phyloP scores from a whole-genome alignment of 2,797 vertebrate species.

The Betta splendens region DNA sequence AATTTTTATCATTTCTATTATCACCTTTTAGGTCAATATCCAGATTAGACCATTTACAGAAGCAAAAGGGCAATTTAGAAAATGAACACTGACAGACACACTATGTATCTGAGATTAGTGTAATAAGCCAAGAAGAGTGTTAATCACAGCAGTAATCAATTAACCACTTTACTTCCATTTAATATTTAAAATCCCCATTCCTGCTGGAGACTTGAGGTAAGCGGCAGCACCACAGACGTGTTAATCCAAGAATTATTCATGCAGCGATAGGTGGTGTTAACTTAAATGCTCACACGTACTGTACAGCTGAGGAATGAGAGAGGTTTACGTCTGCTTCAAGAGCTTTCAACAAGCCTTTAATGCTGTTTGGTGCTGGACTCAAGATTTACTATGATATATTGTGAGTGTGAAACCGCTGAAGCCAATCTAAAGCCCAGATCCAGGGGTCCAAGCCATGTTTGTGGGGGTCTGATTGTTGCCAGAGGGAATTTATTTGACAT shows the following conservation, averaged over 20 bases:
- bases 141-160: conserved; percentile 69
- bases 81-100: conserved; percentile 42
- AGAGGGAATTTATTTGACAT: conserved; percentile 70
- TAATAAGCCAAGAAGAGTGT: conserved; percentile 40
- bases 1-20: not conserved
- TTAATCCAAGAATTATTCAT: conserved; percentile 57
- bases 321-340: conserved; percentile 15
- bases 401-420: conserved; percentile 45
- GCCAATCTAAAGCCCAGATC: conserved; percentile 44
- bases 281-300: conserved; percentile 21
- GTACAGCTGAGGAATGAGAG: conserved; percentile 10
- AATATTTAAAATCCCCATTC: conserved; percentile 59
- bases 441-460: conserved; percentile 57
- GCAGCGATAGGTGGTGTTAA: conserved; percentile 4
- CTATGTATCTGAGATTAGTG: conserved; percentile 53
- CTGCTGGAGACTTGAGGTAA: conserved; percentile 40
- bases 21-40: conserved; percentile 1
- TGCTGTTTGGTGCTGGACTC: conserved; percentile 31
- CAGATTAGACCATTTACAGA: conserved; percentile 28
- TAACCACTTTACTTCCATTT: conserved; percentile 56
- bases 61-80: conserved; percentile 10
- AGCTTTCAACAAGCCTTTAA: conserved; percentile 44
- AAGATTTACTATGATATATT: conserved; percentile 62
- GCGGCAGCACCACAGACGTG: conserved; percentile 18
- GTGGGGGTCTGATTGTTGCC: conserved; percentile 63